These are phyloP conservation scores for Umimayanthus kanabou DNA, from an alignment of 92 coral and sea anemone genomes.

Conservation along the genomic window DNA sequence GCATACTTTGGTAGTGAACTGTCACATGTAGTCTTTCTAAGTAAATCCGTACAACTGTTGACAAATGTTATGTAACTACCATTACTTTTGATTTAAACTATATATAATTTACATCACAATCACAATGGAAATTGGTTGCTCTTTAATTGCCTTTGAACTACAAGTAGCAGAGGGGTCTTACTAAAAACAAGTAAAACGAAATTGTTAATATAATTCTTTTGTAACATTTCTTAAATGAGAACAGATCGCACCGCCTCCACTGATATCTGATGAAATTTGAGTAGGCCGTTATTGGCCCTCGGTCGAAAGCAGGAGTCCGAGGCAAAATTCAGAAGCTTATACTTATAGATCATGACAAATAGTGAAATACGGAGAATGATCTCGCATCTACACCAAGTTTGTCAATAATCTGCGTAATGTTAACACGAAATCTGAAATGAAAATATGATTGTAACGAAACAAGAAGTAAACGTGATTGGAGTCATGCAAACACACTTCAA, in stretches of 20 bases:
- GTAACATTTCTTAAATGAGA: not conserved
- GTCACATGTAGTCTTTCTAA: not conserved
- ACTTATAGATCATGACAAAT: not conserved
- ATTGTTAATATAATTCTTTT: too few relatives aligned
- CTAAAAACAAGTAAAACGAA: not conserved
- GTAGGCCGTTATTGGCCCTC: not conserved
- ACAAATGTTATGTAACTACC: not conserved
- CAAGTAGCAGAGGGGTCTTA: not conserved
- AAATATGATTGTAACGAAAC: not conserved
- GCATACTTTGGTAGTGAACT: not conserved
- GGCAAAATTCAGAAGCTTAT: too few relatives aligned
- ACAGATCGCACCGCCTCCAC: not conserved
- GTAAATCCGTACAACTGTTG: not conserved
- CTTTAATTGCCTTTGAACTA: not conserved
- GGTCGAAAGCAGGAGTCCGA: not conserved
- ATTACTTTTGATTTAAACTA: too few relatives aligned
- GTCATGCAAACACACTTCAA: slow-evolving; percentile 11
- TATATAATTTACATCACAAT: too few relatives aligned
- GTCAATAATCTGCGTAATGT: not conserved
- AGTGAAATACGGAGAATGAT: too few relatives aligned
- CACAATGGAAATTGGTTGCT: too few relatives aligned
- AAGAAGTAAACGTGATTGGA: not conserved
- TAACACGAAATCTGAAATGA: not conserved
- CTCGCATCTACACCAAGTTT: not conserved
- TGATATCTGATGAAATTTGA: not conserved